Evolutionary conservation across 2,888 invertebrate species (phyloP), one percentile per base, ranked within the genome.

Genomic region (Agriopis marginaria): DNA sequence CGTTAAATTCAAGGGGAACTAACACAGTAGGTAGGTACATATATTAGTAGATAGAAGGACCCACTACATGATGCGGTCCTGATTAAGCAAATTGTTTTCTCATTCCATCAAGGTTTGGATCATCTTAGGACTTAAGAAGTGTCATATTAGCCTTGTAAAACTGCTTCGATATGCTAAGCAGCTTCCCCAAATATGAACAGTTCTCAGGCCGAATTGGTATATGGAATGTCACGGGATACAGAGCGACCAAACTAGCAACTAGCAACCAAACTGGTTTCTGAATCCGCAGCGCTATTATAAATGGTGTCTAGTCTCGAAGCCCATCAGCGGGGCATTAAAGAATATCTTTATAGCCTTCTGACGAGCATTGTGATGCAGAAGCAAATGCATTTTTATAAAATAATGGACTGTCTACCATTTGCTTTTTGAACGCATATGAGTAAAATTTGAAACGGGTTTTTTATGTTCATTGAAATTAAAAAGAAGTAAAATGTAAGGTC

Each of bases 261-360:
- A 63, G 66, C 66, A 54, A 70, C 70, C 63, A 66, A 70, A 70
- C 70, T 54, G 66, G 70, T 70, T 70, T 70, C 42, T 49, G 40
- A 70, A 63, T 62, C 70, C 66, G 44, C 59, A 66, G 66, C 54
- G 62, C 63, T 70, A 70, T 70, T 66, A 66, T 62, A 63, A 66
- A 70, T 50, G 66, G 54, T 59, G 70, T 70, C 70, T 70, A 71
- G 67, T 67, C 61, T 67, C 53, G 56, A 54, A 61, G 53, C 63
- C 63, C 67, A 68, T 68, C 67, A 68, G 53, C 64, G 66, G 23
- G 32, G 14, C 54, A 64, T 67, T 61, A 71, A 65, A 65, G 42
- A 61, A 70, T 62, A 67, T 71, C 47, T 71, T 71, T 63, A 71
- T 59, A 12, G 62, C 69, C 65, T 69, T 62, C 56, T n/a, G 17